Percentiles rank a stretch among this genome's conserved stretches.
Evolutionary conservation across 2,797 vertebrate species (phyloP).

Genomic region (Sebastes reedi): DNA sequence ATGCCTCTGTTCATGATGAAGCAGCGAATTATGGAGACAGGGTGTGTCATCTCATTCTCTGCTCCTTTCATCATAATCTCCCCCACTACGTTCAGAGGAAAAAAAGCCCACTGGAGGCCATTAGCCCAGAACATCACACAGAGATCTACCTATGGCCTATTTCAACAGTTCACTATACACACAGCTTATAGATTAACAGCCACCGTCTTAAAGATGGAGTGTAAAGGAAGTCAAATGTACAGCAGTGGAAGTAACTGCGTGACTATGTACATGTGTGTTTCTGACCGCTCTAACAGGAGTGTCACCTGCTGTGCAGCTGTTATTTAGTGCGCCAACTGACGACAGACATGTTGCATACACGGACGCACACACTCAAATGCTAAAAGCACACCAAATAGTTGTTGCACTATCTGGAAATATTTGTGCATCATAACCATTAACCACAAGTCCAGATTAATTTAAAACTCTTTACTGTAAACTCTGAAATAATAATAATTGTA

Average conservation of each 20-base stretch:
- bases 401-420: background rate
- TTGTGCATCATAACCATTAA: background rate
- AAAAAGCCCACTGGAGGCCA: slow-evolving; percentile 73
- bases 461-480: background rate
- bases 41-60: slow-evolving; percentile 82
- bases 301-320: slow-evolving; percentile 39
- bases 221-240: slow-evolving; percentile 25
- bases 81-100: slow-evolving; percentile 66
- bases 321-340: slow-evolving; percentile 28
- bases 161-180: slow-evolving; percentile 49
- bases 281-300: slow-evolving; percentile 1
- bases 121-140: slow-evolving; percentile 59
- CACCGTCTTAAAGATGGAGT: slow-evolving; percentile 27
- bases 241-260: background rate
- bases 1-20: slow-evolving; percentile 80
- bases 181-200: slow-evolving; percentile 45
- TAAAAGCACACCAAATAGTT: background rate
- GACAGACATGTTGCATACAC: slow-evolving; percentile 15
- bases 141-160: slow-evolving; percentile 73
- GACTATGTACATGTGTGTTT: background rate
- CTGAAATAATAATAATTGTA: background rate
- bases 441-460: background rate
- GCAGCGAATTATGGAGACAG: slow-evolving; percentile 80
- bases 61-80: slow-evolving; percentile 81
- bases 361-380: background rate